These are phyloP conservation scores for Rallus crepitans DNA, from an alignment of 2,797 vertebrate genomes.

Conservation along the genomic window DNA sequence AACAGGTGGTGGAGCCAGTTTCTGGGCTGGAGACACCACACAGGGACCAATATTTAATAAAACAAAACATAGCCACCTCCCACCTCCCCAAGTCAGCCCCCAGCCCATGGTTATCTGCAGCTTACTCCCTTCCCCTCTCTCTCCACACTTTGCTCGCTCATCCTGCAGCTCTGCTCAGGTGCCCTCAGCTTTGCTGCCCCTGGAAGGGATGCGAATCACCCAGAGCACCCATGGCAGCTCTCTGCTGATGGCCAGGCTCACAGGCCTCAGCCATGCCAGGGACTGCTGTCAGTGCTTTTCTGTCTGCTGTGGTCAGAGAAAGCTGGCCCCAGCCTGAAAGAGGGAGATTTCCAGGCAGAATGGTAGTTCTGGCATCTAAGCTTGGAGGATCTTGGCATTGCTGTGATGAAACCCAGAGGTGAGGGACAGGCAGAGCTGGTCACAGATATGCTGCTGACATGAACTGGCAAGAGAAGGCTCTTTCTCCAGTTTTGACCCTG, in stretches of 20 bases:
- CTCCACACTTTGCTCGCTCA: rapidly evolving
- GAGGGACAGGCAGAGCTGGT: background rate
- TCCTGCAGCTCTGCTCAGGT: background rate
- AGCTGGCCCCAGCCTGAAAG: background rate
- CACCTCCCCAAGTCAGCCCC: background rate
- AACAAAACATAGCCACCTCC: background rate
- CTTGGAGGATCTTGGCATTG: background rate
- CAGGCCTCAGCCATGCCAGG: background rate
- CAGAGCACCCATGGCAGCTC: background rate
- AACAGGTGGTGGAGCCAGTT: background rate
- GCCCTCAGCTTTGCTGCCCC: background rate
- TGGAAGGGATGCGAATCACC: background rate
- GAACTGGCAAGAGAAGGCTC: background rate
- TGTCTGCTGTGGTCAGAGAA: background rate
- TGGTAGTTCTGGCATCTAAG: background rate
- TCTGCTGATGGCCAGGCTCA: background rate
- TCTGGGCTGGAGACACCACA: background rate
- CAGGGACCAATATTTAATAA: background rate
- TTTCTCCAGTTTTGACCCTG: background rate
- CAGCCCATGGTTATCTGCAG: background rate
- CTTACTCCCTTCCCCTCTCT: background rate
- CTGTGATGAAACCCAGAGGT: background rate
- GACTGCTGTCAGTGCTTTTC: background rate
- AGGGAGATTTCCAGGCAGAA: background rate
- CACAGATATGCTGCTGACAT: background rate